A percentile compares a stretch with the other conserved stretches of the same genome.
phyloP scores from a whole-genome alignment of 2,113 vertebrate species.

The Odontophorus gujanensis region DNA sequence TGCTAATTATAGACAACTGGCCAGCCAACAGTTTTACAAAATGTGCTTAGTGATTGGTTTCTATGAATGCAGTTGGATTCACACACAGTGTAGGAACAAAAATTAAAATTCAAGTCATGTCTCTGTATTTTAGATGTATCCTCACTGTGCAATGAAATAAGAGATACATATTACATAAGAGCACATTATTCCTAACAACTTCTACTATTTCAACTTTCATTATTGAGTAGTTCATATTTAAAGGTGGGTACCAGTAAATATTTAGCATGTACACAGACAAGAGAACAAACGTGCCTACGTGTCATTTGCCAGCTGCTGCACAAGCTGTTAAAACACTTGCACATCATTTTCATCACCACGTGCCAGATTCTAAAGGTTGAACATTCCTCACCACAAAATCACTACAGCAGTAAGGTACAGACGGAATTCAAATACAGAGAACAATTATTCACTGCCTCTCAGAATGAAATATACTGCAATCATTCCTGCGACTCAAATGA shows the following conservation, averaged over 20 bases:
- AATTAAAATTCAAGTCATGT: neutral
- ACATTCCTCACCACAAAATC: neutral
- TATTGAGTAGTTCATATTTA: conserved; percentile 16
- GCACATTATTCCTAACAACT: neutral
- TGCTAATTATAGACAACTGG: neutral
- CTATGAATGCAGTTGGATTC: neutral
- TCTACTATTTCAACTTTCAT: conserved; percentile 1
- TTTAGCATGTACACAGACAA: neutral
- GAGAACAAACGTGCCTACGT: conserved; percentile 45
- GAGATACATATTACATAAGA: neutral
- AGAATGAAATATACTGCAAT: neutral
- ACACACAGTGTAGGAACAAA: neutral
- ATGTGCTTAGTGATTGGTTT: neutral
- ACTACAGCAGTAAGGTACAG: neutral
- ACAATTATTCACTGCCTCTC: neutral
- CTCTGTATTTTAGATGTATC: neutral
- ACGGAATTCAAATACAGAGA: neutral
- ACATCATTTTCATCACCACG: neutral
- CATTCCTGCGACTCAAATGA: neutral
- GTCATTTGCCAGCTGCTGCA: conserved; percentile 26
- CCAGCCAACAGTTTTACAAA: neutral
- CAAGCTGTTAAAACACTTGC: conserved; percentile 30
- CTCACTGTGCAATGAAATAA: neutral
- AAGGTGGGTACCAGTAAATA: neutral
- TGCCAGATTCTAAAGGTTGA: neutral